Evolutionary conservation across 1,140 invertebrate species (phyloP), one percentile per base, ranked within the genome.

Genomic region (Phenacoccus solenopsis): DNA sequence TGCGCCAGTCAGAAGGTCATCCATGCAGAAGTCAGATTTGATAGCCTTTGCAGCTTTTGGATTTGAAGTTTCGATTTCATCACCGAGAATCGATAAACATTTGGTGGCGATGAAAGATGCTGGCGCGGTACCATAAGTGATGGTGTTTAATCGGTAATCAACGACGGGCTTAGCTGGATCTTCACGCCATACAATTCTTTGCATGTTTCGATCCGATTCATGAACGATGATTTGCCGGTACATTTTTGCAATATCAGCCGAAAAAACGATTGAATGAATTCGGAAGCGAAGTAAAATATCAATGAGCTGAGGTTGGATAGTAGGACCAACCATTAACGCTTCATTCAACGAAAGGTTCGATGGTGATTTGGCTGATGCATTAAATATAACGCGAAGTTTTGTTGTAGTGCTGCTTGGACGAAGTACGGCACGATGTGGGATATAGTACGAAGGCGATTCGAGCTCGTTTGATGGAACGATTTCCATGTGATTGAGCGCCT

Each of bases 201-300:
- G 70, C 71, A 74, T 76, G 59, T 73, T 73, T 10, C 70, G 49
- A 32, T 79, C 76, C 27, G 75, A 70, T 32, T 69, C 9, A 22
- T 71, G 67, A 9, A 80, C 73, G 20, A 70, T 68, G 24, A 80
- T 73, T 69, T 78, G 75, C 9, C 77, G 69, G 69, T 78, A 79
- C 78, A 79, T 80, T 73, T 81, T 79, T 25, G 74, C 72, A 10
- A 81, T 76, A 71, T 81, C 79, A 7, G 75, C 77, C 9, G 71
- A 74, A 24, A 78, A 67, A 5, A 75, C 77, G 64, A 73, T 72
- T 67, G 30, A 21, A 70, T 77, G 73, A 12, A 28, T 70, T 59
- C 77, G 21, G 72, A 79, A 79, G 28, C 73, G 68, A 0, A 76
- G 32, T 20, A 79, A n/a, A 22, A 77, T 74, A 1, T 72, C 72